phyloP scores from a whole-genome alignment of 2,797 vertebrate species.

The Lindbergichthys nudifrons region DNA sequence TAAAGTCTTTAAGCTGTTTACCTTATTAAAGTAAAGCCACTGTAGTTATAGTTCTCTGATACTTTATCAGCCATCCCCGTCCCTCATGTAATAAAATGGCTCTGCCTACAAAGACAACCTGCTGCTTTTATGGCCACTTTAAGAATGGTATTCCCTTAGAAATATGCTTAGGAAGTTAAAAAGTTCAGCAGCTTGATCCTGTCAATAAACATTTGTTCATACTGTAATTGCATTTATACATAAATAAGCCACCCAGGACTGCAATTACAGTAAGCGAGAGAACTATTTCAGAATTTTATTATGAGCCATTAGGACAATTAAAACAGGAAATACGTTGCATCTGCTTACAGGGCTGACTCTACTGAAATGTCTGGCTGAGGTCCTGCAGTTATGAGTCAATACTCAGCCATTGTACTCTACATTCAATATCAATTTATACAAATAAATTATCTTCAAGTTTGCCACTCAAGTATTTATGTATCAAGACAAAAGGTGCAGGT shows the following conservation, averaged over 20 bases:
- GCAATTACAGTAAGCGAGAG: conserved; percentile 55
- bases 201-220: conserved; percentile 31
- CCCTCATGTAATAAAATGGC: conserved; percentile 18
- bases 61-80: conserved; percentile 3
- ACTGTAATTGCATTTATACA: conserved; percentile 34
- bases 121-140: conserved; percentile 18
- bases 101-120: conserved; percentile 27
- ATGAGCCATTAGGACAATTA: conserved; percentile 42
- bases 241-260: conserved; percentile 37
- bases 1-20: conserved; percentile 4
- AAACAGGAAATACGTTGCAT: conserved; percentile 19
- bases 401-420: not conserved
- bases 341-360: conserved; percentile 11
- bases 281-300: conserved; percentile 41
- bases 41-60: not conserved
- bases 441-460: not conserved
- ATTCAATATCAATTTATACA: conserved; percentile 7
- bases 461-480: conserved; percentile 3
- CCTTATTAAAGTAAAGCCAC: conserved; percentile 16
- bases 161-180: conserved; percentile 28
- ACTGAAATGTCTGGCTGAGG: conserved; percentile 7
- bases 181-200: conserved; percentile 31
- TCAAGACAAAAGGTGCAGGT: not conserved
- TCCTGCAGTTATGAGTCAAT: conserved; percentile 2
- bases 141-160: conserved; percentile 20